Evolutionary conservation across 2,113 vertebrate genomes (phyloP), one percentile per base, ranked within the genome.

Genomic region (Hemiprocne comata): DNA sequence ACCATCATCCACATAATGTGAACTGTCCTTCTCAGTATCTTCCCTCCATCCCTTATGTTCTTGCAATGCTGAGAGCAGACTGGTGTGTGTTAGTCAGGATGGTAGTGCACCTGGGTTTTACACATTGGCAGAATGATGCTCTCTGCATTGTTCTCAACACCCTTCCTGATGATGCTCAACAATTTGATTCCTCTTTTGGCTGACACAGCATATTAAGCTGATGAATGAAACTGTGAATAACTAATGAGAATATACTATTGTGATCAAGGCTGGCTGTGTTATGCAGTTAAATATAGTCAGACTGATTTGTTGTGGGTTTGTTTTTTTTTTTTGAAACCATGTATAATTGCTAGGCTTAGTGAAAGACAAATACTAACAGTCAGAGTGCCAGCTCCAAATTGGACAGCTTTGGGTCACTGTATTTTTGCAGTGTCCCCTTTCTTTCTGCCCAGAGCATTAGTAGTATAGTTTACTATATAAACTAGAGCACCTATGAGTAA

Each of bases 141-240:
- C 10, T 55, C 50, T 66, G n/a, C 55, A 67, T 88, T 86, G 58
- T 71, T 86, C 64, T 77, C 38, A 65, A 13, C 85, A 80, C 46
- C 20, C 65, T 86, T 90, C 72, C 60, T 86, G 76, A 74, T 0
- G 6, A 50, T 71, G 69, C n/a, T 90, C 38, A 74, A 44, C 34
- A 67, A 67, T n/a, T 38, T 31, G 83, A 55, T 71, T 40, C 29
- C 75, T 83, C 76, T 90, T 90, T 78, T 90, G 76, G 60, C 76
- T 94, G 93, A 75, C 12, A 20, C 21, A 57, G 73, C 48, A 34
- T n/a, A 64, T 6, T 25, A 48, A 89, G 76, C 61, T 74, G 65
- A 60, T 86, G 80, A 95, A 84, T 89, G 86, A 84, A 92, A 48
- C 61, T 78, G 66, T 57, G 88, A 92, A 86, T 93, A 81, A 71